Evolutionary conservation across 2,113 vertebrate genomes (phyloP), one percentile per base, ranked within the genome.

Genomic region (Condylura cristata): DNA sequence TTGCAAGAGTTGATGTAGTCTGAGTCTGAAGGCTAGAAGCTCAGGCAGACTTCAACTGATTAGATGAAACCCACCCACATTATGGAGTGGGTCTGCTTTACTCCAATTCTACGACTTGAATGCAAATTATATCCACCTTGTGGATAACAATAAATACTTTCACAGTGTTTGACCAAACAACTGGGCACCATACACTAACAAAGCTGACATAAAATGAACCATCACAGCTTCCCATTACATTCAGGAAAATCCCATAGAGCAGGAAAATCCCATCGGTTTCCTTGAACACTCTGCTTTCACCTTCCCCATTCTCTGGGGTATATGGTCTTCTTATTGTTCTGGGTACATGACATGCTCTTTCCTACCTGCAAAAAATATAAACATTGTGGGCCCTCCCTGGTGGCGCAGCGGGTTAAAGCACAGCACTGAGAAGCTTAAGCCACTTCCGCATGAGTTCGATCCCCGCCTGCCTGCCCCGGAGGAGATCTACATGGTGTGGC

Each of bases 171-270:
- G 37, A 84, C 61, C 70, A 79, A 85, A 71, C 17, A 28, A 51
- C 13, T 56, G 28, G 28, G 71, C 66, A 81, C 46, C 68, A 22
- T 0, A 76, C 9, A 70, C 51, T 44, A 53, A n/a, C 8, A 5
- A 95, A 48, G 48, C 1, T 61, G 32, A 91, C 51, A 46, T 32
- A 87, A 91, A 80, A 92, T 80, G 79, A 90, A 88, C n/a, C 26
- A 51, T 48, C 61, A 46, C 17, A 56, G 46, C 46, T 86, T 89
- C 84, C 60, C 16, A 10, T 61, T 39, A 30, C 30, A 32, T 65
- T 65, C 22, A 71, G 61, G 76, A 78, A 12, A 87, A 92, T 53
- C 13, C 26, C 22, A 12, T 41, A 39, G 12, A 63, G n/a, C 22
- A 71, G 61, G 76, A 78, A 12, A 87, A 92, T 53, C 13, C 26